Evolutionary conservation across 2,888 invertebrate species (phyloP), one percentile per base, ranked within the genome.

Genomic region (Gisinianus flammeolus): DNA sequence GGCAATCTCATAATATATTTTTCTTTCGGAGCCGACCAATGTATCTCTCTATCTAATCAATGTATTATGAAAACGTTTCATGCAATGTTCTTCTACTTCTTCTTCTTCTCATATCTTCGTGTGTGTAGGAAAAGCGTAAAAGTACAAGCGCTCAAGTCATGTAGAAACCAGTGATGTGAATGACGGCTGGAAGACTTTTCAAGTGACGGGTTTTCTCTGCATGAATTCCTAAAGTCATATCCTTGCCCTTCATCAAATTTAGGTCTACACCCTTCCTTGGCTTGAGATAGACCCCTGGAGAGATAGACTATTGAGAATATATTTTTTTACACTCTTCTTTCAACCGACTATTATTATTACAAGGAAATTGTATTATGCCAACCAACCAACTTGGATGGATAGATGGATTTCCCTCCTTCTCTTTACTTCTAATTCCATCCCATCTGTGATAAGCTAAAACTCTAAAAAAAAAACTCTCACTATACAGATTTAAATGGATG

Each of bases 201-300:
- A 81, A 81, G 80, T 81, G 82, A 83, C 81, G 82, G 80, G 81
- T 83, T 83, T 83, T 81, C 76, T 77, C 81, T 80, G 79, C 79
- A 82, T 81, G 81, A 79, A 79, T 82, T 83, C 81, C 79, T 69
- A 62, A 76, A 73, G 76, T 78, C 78, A 76, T 76, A 78, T 81
- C 79, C 79, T 74, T 80, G 80, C 80, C 79, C 81, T 79, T 76
- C 79, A 79, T 78, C 78, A 78, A 77, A 79, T 73, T 77, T 76
- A 79, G 75, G 75, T 72, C 76, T 79, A 83, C 81, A 82, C 81
- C 83, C 81, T 80, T 81, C 79, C 79, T 78, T 79, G 75, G 82
- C 79, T 81, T 66, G 81, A 68, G 54, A 54, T 54, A n/a, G 80
- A 81, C 82, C 82, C 82, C 82, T 81, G 80, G 54, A 78, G 82